Base-by-base conservation (phyloP, 2,888 invertebrate genomes). In the Ennomos quercinarius region DNA sequence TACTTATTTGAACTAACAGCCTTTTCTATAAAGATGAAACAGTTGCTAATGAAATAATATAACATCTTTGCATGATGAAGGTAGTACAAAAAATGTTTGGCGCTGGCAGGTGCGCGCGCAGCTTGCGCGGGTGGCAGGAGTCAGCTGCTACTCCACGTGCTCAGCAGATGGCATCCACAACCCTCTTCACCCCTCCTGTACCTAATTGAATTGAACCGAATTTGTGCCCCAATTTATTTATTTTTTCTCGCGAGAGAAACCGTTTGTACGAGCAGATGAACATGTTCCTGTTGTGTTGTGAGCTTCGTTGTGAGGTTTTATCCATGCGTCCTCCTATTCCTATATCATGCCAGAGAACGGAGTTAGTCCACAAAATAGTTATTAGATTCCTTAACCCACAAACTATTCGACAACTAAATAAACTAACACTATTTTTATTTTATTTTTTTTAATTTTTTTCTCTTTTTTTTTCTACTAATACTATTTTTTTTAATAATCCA, bases 81-180 rank as follows among this genome's bases (percentile, higher is more conserved):
- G 71, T 66, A 74, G 69, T 74, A 74, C 80, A 80, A 82, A 78
- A 78, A 74, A 81, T 80, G 73, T 89, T 87, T 82, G 85, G 84
- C 78, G 77, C 68, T 66, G 80, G 83, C 86, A 89, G 90, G 90
- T 87, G 91, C 69, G 68, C 17, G 51, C 67, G 83, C 91, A 91
- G 91, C 91, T 91, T 91, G 90, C 84, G 89, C 86, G 83, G 87
- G 87, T 76, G 88, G 70, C 70, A 61, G 68, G 64, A 61, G 59
- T 61, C 90, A 91, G 87, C 91, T 91, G 91, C 81, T 75, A 61
- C 61, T 67, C 82, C 91, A 91, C 92, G 91, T 91, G 91, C 91
- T 84, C 50, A 57, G 72, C 91, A 91, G 87, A 91, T 91, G 91
- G 81, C 84, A 72, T 74, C 76, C 71, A 73, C 81, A 77, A 81